phyloP scores from a whole-genome alignment of 92 coral and sea anemone genomes.

The Umimayanthus chanpuru region DNA sequence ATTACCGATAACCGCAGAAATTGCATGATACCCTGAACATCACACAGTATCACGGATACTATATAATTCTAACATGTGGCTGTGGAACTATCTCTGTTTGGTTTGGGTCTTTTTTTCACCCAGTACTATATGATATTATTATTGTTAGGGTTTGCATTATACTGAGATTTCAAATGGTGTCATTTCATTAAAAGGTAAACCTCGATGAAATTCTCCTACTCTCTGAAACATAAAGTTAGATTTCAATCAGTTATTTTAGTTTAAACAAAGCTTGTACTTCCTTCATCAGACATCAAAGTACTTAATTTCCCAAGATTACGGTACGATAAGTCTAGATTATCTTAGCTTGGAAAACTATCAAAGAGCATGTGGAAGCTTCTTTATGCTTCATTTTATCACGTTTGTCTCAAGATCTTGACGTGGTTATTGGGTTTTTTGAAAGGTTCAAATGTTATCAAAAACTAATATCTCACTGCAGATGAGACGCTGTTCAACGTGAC shows the following conservation, averaged over 20 bases:
- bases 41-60: background rate
- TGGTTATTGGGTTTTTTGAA: background rate
- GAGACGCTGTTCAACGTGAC: slow-evolving; percentile 12
- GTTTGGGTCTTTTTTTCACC: background rate
- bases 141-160: background rate
- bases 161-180: background rate
- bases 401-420: background rate
- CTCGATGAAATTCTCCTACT: background rate
- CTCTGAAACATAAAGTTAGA: background rate
- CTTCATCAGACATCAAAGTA: too few relatives aligned
- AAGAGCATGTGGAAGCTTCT: background rate
- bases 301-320: background rate
- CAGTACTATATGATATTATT: background rate
- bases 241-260: background rate
- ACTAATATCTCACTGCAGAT: background rate
- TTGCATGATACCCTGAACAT: background rate
- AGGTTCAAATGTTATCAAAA: slow-evolving; percentile 9
- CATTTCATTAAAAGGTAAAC: background rate
- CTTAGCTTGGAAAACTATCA: background rate
- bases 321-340: background rate
- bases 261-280: background rate
- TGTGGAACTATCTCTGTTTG: background rate
- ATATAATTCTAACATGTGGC: background rate
- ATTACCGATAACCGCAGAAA: background rate
- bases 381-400: background rate